phyloP scores from a whole-genome alignment of 2,797 vertebrate species.

The Molossus molossus region DNA sequence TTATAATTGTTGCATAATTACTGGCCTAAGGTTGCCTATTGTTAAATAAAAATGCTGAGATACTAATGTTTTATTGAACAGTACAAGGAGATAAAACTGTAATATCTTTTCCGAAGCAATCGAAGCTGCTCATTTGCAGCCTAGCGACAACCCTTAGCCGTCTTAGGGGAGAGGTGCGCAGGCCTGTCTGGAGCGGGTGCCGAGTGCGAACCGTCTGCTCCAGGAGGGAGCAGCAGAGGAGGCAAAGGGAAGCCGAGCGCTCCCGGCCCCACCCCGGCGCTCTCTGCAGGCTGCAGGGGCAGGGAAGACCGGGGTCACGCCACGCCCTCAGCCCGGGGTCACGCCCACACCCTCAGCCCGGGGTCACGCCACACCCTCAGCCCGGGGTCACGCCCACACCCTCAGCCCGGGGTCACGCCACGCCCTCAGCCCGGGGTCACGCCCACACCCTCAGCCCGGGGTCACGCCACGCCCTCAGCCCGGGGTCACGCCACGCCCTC shows the following conservation, averaged over 20 bases:
- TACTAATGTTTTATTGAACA: conserved; percentile 93
- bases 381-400: too few species aligned
- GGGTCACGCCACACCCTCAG: too few species aligned
- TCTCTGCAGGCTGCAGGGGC: neutral
- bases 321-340: too few species aligned
- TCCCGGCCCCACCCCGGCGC: accelerated
- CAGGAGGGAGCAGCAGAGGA: neutral
- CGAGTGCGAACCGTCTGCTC: conserved; percentile 73
- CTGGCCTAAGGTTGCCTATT: conserved; percentile 92
- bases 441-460: too few species aligned
- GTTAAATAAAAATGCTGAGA: conserved; percentile 92
- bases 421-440: too few species aligned
- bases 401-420: neutral
- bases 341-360: too few species aligned
- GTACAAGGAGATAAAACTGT: conserved; percentile 91
- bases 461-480: too few species aligned
- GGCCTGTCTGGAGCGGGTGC: conserved; percentile 73
- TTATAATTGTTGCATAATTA: conserved; percentile 94
- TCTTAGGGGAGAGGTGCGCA: conserved; percentile 76
- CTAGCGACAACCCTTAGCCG: conserved; percentile 85
- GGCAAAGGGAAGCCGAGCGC: neutral
- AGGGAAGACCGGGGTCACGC: neutral
- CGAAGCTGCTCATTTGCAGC: conserved; percentile 88
- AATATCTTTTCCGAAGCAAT: conserved; percentile 90
- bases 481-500: too few species aligned